Percentiles rank a stretch among this genome's conserved stretches.
These are phyloP conservation scores for Dynastes grantii DNA, from an alignment of 2,888 invertebrate species.

Conservation along the genomic window DNA sequence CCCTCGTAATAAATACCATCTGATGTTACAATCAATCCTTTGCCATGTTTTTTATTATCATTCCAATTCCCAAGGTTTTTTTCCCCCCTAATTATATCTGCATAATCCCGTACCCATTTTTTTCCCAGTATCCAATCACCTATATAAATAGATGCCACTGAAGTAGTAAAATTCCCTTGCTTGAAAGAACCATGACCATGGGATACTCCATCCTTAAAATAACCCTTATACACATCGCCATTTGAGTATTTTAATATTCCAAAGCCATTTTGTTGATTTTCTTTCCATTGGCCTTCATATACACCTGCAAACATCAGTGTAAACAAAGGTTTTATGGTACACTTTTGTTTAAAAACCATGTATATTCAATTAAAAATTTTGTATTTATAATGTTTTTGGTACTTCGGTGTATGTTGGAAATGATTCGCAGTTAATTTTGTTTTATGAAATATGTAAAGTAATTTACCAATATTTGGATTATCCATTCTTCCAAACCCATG, in stretches of 20 bases:
- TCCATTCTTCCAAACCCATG: conserved; percentile 83
- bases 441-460: too few relatives aligned
- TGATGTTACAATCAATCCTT: conserved; percentile 88
- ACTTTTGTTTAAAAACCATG: too few relatives aligned
- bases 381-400: not conserved
- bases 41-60: conserved; percentile 88
- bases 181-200: conserved; percentile 90
- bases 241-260: conserved; percentile 83
- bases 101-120: conserved; percentile 91
- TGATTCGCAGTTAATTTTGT: too few relatives aligned
- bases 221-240: conserved; percentile 89
- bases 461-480: conserved; percentile 75
- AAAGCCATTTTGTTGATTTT: conserved; percentile 87
- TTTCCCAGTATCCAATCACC: conserved; percentile 88
- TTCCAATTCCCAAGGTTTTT: conserved; percentile 93
- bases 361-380: too few relatives aligned
- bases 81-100: conserved; percentile 90
- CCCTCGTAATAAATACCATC: conserved; percentile 95
- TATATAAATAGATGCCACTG: conserved; percentile 86
- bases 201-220: conserved; percentile 87
- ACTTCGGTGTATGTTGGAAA: not conserved
- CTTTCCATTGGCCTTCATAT: conserved; percentile 88
- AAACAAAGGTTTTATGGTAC: not conserved
- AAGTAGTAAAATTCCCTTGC: conserved; percentile 84
- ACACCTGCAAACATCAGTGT: conserved; percentile 71